phyloP scores from a whole-genome alignment of 2,797 vertebrate genomes.

The Picus viridis region DNA sequence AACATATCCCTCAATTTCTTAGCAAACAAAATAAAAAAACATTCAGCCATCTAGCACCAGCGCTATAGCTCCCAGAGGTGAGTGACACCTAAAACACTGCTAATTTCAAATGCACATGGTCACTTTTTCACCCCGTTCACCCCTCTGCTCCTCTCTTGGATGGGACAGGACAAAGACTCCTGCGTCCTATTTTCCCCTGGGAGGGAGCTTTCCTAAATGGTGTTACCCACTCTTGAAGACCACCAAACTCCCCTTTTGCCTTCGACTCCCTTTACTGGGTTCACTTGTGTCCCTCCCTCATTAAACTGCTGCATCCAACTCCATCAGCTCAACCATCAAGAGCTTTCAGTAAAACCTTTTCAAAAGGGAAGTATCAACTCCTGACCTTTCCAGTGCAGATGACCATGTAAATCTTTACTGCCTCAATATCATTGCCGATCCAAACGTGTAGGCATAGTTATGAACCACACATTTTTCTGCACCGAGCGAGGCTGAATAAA shows the following conservation, averaged over 20 bases:
- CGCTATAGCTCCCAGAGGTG: fast-evolving
- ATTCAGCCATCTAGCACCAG: not conserved
- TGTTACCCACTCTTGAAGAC: not conserved
- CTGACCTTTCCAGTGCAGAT: not conserved
- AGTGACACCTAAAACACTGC: not conserved
- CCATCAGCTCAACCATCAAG: not conserved
- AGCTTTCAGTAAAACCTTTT: not conserved
- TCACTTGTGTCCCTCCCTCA: not conserved
- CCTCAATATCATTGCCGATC: not conserved
- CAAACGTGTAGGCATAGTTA: not conserved
- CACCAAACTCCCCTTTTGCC: not conserved
- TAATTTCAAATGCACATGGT: fast-evolving
- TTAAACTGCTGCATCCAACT: not conserved
- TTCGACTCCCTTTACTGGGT: too few species aligned
- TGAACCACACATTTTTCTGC: not conserved
- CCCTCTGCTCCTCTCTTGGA: fast-evolving
- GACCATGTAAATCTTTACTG: not conserved
- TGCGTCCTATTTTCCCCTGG: not conserved
- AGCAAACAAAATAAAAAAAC: not conserved
- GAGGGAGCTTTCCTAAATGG: not conserved
- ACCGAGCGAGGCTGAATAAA: not conserved
- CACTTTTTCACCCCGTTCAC: not conserved
- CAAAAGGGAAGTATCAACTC: not conserved
- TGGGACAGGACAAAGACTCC: fast-evolving
- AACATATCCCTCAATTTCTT: not conserved